phyloP scores from a whole-genome alignment of 2,113 vertebrate species.

The Emydocephalus ijimae region DNA sequence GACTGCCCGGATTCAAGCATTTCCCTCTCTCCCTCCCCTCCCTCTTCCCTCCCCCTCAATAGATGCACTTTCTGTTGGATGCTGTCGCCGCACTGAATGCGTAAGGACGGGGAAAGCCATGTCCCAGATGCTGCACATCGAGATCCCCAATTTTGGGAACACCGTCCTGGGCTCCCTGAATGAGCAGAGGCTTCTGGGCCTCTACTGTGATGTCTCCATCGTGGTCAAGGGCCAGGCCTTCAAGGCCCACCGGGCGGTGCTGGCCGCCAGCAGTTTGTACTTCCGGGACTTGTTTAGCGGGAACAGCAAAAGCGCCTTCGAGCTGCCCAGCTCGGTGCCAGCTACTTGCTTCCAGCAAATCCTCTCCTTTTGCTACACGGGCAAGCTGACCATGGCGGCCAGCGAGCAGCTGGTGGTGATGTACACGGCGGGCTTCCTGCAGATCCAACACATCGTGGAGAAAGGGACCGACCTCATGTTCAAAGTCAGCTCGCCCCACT shows the following conservation, averaged over 20 bases:
- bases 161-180: conserved; percentile 94
- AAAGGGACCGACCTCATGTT: conserved; percentile 96
- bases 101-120: conserved; percentile 75
- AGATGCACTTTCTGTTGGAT: conserved; percentile 80
- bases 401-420: conserved; percentile 99
- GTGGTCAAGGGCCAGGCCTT: conserved; percentile 97
- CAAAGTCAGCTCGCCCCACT: conserved; percentile 97
- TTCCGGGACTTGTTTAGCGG: conserved; percentile 96
- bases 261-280: conserved; percentile 97
- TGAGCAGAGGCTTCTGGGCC: conserved; percentile 92
- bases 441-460: conserved; percentile 98
- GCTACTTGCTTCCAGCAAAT: conserved; percentile 98
- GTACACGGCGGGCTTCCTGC: conserved; percentile 98
- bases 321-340: conserved; percentile 93
- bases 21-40: conserved; percentile 1
- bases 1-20: not conserved
- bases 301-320: conserved; percentile 93
- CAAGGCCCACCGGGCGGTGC: conserved; percentile 92
- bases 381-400: conserved; percentile 96
- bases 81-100: conserved; percentile 71
- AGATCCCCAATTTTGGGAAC: conserved; percentile 98
- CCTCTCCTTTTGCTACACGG: conserved; percentile 97
- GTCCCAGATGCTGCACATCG: conserved; percentile 97
- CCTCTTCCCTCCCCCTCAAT: conserved; percentile 43
- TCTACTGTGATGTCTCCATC: conserved; percentile 98